Evolutionary conservation across 1,140 invertebrate species (phyloP).

Genomic region (Rhizoglyphus robini): DNA sequence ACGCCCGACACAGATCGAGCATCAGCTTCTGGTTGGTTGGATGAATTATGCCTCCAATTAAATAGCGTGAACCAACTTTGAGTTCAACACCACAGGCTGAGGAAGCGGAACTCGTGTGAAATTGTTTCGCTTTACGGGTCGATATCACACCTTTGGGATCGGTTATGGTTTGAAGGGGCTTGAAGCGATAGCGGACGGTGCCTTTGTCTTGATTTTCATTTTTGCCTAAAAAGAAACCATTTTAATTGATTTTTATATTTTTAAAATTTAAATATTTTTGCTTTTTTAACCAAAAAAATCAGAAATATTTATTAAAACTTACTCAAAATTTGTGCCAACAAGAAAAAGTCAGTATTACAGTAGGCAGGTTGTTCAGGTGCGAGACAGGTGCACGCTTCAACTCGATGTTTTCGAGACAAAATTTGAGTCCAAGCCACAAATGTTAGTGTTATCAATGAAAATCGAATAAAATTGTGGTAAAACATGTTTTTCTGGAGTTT

Average conservation of each 20-base stretch:
- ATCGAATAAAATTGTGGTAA: no score
- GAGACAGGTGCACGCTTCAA: not conserved
- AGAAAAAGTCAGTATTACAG: not conserved
- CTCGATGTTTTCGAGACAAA: no score
- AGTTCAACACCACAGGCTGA: not conserved
- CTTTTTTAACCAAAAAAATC: no score
- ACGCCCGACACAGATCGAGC: not conserved
- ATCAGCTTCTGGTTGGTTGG: not conserved
- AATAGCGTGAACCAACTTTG: not conserved
- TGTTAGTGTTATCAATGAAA: no score
- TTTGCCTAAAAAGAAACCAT: conserved; percentile 1
- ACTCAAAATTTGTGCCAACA: not conserved
- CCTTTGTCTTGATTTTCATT: not conserved
- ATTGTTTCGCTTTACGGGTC: not conserved
- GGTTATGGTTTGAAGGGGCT: not conserved
- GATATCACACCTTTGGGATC: not conserved
- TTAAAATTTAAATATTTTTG: no score
- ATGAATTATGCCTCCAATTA: not conserved
- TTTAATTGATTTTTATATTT: not conserved
- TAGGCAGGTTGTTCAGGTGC: not conserved
- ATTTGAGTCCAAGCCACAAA: no score
- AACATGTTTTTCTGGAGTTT: no score
- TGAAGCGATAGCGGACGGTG: not conserved
- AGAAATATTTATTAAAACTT: not conserved
- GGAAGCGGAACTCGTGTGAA: not conserved